Evolutionary conservation across 2,113 vertebrate genomes (phyloP).

Genomic region (Scalopus aquaticus): DNA sequence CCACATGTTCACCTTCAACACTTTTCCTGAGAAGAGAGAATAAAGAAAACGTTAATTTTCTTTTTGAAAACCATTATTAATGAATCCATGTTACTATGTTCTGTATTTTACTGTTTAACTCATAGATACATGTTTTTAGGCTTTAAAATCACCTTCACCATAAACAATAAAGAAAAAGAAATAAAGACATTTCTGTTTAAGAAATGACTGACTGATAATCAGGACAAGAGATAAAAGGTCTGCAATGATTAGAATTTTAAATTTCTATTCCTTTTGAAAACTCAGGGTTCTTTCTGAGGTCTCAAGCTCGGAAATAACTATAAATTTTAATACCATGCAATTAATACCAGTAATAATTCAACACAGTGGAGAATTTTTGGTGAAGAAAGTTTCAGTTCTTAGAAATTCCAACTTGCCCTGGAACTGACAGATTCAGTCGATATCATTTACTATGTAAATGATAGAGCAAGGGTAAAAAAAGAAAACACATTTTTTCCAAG

Average conservation of each 20-base stretch:
- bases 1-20: slow-evolving; percentile 97
- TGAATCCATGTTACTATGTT: background rate
- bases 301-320: background rate
- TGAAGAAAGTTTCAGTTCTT: background rate
- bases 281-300: background rate
- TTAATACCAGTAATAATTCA: too few species aligned
- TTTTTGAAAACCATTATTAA: background rate
- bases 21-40: slow-evolving; percentile 87
- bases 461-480: background rate
- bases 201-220: background rate
- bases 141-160: background rate
- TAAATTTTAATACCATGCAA: background rate
- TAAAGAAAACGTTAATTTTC: background rate
- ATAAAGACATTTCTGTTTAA: background rate
- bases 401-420: background rate
- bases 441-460: background rate
- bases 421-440: background rate
- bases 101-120: too few species aligned
- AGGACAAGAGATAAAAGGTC: background rate
- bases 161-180: background rate
- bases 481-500: background rate
- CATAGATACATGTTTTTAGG: background rate
- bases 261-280: background rate
- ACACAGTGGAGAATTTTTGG: background rate
- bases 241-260: background rate